phyloP scores from a whole-genome alignment of 2,888 invertebrate species.

The Drosophila tanythrix region DNA sequence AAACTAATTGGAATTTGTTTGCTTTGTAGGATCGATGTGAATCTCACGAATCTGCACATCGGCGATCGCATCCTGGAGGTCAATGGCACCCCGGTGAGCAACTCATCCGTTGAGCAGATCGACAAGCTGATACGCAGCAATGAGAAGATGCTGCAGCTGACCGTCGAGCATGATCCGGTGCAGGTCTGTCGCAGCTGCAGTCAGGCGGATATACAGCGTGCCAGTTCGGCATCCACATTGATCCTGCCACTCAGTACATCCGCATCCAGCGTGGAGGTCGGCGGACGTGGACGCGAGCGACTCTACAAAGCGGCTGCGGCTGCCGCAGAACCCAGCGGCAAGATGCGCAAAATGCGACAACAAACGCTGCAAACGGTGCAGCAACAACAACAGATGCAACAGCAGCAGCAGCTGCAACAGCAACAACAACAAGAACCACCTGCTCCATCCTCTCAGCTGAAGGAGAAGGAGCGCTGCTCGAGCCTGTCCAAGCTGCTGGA shows the following conservation, averaged over 20 bases:
- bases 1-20: background rate
- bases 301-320: slow-evolving; percentile 84
- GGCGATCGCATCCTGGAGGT: slow-evolving; percentile 97
- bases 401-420: slow-evolving; percentile 2
- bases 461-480: slow-evolving; percentile 92
- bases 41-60: slow-evolving; percentile 93
- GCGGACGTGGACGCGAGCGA: slow-evolving; percentile 77
- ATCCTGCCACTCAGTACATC: slow-evolving; percentile 80
- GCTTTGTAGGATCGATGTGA: slow-evolving; percentile 90
- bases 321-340: slow-evolving; percentile 86
- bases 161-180: slow-evolving; percentile 95
- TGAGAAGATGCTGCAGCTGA: slow-evolving; percentile 91
- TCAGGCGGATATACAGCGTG: slow-evolving; percentile 84
- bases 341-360: slow-evolving; percentile 87
- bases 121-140: slow-evolving; percentile 90
- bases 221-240: slow-evolving; percentile 75
- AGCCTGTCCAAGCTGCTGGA: slow-evolving; percentile 94
- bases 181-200: slow-evolving; percentile 87
- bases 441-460: slow-evolving; percentile 73
- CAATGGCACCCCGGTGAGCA: slow-evolving; percentile 94
- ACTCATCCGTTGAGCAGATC: slow-evolving; percentile 91
- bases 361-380: slow-evolving; percentile 73
- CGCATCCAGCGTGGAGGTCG: slow-evolving; percentile 81
- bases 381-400: slow-evolving; percentile 9
- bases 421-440: slow-evolving; percentile 18